A percentile compares a stretch with the other conserved stretches of the same genome.
phyloP scores from a whole-genome alignment of 2,888 invertebrate genomes.

The Plebejus anna region DNA sequence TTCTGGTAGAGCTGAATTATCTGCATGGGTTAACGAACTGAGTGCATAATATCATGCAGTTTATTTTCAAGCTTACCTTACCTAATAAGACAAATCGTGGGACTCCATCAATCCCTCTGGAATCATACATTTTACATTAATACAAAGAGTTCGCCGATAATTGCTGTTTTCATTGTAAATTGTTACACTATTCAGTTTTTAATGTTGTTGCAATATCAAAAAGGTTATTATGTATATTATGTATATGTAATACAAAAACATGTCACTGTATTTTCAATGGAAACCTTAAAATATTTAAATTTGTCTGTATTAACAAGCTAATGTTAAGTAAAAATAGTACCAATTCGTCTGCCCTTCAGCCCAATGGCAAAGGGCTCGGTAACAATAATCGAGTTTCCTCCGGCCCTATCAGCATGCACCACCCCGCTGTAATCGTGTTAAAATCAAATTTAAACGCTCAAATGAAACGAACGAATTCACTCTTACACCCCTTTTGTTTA shows the following conservation, averaged over 20 bases:
- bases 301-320: background rate
- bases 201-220: no score
- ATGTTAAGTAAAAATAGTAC: background rate
- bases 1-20: background rate
- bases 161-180: no score
- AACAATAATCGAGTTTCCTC: constrained; percentile 44
- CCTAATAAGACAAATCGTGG: background rate
- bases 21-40: background rate
- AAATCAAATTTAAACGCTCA: constrained; percentile 46
- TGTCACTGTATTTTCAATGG: background rate
- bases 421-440: constrained; percentile 52
- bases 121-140: background rate
- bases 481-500: background rate
- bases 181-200: no score
- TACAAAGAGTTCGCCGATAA: background rate
- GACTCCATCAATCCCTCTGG: background rate
- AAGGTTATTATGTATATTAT: no score
- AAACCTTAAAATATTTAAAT: background rate
- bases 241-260: background rate
- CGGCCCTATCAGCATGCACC: constrained; percentile 53
- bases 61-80: background rate
- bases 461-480: constrained; percentile 35
- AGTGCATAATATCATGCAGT: background rate
- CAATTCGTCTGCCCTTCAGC: background rate
- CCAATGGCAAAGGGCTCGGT: constrained; percentile 22